These are phyloP conservation scores for Lerema accius DNA, from an alignment of 1,140 invertebrate genomes.

Conservation along the genomic window DNA sequence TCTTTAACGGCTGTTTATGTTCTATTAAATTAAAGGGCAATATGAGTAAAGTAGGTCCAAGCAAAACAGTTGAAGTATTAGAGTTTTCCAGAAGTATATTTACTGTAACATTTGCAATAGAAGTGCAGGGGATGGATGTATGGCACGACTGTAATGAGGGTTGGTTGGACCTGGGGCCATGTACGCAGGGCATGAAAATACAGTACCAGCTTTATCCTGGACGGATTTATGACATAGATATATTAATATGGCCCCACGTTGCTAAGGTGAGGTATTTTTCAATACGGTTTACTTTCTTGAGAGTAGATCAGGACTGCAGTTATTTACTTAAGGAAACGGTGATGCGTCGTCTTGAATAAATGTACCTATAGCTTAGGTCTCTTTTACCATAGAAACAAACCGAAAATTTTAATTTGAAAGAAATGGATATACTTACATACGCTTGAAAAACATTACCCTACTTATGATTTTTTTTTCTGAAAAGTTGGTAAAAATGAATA, in stretches of 20 bases:
- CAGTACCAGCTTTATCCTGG: slow-evolving; percentile 65
- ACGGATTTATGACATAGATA: slow-evolving; percentile 59
- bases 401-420: too few species aligned
- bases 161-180: slow-evolving; percentile 59
- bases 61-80: slow-evolving; percentile 37
- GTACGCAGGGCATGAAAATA: slow-evolving; percentile 57
- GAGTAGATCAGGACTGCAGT: too few species aligned
- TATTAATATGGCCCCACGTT: slow-evolving; percentile 66
- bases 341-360: too few species aligned
- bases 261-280: slow-evolving; percentile 54
- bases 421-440: too few species aligned
- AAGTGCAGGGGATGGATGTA: slow-evolving; percentile 60
- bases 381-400: too few species aligned
- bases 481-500: too few species aligned
- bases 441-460: too few species aligned
- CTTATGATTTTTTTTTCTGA: too few species aligned
- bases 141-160: slow-evolving; percentile 65
- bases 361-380: too few species aligned
- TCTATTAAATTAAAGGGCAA: too few species aligned
- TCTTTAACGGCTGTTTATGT: too few species aligned
- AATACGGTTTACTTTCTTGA: not conserved
- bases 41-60: slow-evolving; percentile 41
- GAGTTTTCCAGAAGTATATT: slow-evolving; percentile 54
- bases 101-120: slow-evolving; percentile 63
- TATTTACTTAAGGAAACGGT: too few species aligned